Percentiles rank a stretch among this genome's conserved stretches.
Conservation (phyloP, 2,797 vertebrate species). For the Oryzias dopingdopingensis region DNA sequence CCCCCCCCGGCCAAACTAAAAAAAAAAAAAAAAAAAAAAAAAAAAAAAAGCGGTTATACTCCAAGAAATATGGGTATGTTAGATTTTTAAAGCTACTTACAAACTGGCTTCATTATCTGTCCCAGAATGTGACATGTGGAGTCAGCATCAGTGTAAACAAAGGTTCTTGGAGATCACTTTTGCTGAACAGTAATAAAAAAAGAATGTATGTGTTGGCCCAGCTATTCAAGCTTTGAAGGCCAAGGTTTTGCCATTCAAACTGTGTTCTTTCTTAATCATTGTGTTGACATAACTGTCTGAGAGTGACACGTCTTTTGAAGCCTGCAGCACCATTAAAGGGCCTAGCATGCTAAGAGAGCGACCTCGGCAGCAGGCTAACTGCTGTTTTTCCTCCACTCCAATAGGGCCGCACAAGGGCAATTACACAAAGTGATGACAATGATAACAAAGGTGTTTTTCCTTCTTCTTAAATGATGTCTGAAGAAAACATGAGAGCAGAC, state of each 20-base stretch:
- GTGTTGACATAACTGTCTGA: conserved; percentile 63
- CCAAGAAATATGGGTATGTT: no score
- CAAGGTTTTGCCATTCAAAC: conserved; percentile 42
- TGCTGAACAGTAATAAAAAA: conserved; percentile 53
- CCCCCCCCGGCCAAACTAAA: no score
- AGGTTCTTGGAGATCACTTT: conserved; percentile 6
- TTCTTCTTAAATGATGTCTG: conserved; percentile 72
- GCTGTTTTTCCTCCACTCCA: conserved; percentile 65
- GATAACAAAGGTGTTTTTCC: conserved; percentile 75
- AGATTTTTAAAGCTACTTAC: no score
- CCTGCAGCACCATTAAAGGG: conserved; percentile 34
- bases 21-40: no score
- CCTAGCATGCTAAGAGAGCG: conserved; percentile 41
- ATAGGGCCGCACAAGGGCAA: conserved; percentile 61
- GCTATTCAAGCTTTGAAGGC: conserved; percentile 56
- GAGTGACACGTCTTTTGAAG: conserved; percentile 72
- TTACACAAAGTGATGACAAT: conserved; percentile 75
- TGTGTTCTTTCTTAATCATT: conserved; percentile 62
- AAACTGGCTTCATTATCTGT: no score
- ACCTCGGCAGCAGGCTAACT: conserved; percentile 64
- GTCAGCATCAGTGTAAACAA: conserved; percentile 47
- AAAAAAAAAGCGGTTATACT: no score
- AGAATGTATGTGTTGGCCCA: conserved; percentile 53
- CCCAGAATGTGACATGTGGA: no score
- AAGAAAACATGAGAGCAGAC: conserved; percentile 52